A percentile compares a stretch with the other conserved stretches of the same genome.
Conservation (phyloP, 2,888 invertebrate genomes). For the Hypomecis punctinalis region DNA sequence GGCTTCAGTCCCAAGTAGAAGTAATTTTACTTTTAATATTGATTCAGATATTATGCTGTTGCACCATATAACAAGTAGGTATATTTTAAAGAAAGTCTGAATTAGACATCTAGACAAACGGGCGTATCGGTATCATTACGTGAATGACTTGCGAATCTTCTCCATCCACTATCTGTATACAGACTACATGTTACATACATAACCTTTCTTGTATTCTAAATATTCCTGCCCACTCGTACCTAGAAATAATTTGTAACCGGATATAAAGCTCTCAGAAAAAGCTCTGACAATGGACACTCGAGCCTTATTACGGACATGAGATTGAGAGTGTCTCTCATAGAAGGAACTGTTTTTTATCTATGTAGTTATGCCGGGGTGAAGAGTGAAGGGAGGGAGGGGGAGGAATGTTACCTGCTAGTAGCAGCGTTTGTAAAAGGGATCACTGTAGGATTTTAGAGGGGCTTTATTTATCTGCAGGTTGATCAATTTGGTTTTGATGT, state of each 20-base stretch:
- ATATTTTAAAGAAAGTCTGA: too few species aligned
- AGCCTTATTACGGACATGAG: conserved; percentile 41
- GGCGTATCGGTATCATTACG: too few species aligned
- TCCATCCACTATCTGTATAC: too few species aligned
- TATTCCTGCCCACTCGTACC: conserved; percentile 20
- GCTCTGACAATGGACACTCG: conserved; percentile 54
- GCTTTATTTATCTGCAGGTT: too few species aligned
- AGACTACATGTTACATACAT: too few species aligned
- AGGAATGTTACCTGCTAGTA: conserved; percentile 65
- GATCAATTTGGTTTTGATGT: too few species aligned
- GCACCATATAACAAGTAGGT: too few species aligned
- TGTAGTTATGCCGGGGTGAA: conserved; percentile 55
- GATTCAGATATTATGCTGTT: too few species aligned
- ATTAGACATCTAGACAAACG: too few species aligned
- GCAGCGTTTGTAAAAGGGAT: conserved; percentile 46
- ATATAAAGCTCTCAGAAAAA: conserved; percentile 30
- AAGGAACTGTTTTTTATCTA: conserved; percentile 59
- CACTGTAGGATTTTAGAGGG: not conserved
- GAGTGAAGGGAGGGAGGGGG: conserved; percentile 42
- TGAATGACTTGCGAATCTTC: too few species aligned
- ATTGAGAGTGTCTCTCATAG: conserved; percentile 57
- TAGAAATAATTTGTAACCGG: conserved; percentile 31
- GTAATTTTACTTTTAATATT: too few species aligned
- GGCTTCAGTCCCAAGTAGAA: too few species aligned
- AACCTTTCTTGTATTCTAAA: not conserved